phyloP scores from a whole-genome alignment of 2,797 vertebrate species.

The Nasua narica region DNA sequence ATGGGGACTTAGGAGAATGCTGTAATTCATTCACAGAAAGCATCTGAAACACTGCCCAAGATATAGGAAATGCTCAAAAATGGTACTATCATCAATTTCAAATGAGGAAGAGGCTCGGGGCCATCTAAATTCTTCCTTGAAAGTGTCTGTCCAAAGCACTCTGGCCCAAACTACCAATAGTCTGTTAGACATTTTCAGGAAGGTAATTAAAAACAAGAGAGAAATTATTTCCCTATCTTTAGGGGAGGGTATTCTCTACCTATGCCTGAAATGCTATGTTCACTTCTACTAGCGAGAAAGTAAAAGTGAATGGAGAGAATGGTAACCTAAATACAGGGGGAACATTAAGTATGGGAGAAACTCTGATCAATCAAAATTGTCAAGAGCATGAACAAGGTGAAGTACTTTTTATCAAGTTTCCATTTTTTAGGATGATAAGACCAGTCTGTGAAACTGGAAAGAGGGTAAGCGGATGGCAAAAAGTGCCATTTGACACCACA shows the following conservation, averaged over 20 bases:
- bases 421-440: neutral
- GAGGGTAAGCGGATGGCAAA: neutral
- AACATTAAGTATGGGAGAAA: neutral
- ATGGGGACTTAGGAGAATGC: neutral
- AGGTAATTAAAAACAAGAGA: neutral
- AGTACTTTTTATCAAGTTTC: neutral
- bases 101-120: neutral
- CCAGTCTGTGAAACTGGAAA: neutral
- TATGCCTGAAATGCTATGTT: neutral
- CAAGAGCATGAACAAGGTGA: neutral
- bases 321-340: neutral
- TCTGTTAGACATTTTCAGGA: neutral
- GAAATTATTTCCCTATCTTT: neutral
- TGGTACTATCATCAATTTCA: neutral
- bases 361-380: neutral
- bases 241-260: neutral
- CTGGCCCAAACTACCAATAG: neutral
- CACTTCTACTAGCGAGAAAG: neutral
- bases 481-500: neutral
- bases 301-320: neutral
- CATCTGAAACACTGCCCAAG: neutral
- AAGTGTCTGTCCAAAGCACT: neutral
- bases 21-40: neutral
- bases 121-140: neutral
- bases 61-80: neutral